Base-by-base conservation (phyloP, 1,140 invertebrate genomes). In the Dendrolimus kikuchii region DNA sequence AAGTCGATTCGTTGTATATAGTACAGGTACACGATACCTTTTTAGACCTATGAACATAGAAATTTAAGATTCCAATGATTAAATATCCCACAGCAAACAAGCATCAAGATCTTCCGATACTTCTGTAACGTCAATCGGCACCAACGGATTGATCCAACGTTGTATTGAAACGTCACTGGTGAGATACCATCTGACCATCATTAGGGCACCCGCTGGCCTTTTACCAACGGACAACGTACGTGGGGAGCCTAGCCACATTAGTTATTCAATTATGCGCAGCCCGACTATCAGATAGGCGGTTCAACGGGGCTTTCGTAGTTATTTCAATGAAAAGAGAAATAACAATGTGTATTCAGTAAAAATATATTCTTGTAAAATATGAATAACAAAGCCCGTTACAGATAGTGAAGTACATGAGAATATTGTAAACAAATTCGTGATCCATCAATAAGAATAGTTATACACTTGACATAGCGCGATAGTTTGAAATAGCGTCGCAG, bases 151-250 rank as follows among this genome's bases (percentile, higher is more conserved):
- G 74, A 71, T 73, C 58, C 61, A 23, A 68, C 57, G 69, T 66
- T 68, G 75, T 85, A 85, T 85, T 85, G 81, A 85, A 85, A 85
- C 70, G 80, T 86, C 82, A 77, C 66, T 61, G 58, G 54, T 55
- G 49, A 51, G 81, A 85, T 85, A 81, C 48, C 59, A 85, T 85
- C 80, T 66, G 64, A 66, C 59, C 64, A 75, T 83, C 79, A 75
- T 80, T 77, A 82, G 73, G 64, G 64, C 46, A 46, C 45, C 47
- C 43, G 43, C 49, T 52, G 52, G 57, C 40, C 55, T 53, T 58
- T 55, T 58, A 55, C 58, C 57, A 55, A 61, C 62, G 61, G 40
- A 70, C 60, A 68, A 55, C 66, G 62, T 62, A 67, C 62, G 67
- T 68, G 60, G 66, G 63, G 65, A 72, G 62, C 50, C 61, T 9